Base-by-base conservation (phyloP, 92 coral and sea anemone species). In the Actinostola sp. region DNA sequence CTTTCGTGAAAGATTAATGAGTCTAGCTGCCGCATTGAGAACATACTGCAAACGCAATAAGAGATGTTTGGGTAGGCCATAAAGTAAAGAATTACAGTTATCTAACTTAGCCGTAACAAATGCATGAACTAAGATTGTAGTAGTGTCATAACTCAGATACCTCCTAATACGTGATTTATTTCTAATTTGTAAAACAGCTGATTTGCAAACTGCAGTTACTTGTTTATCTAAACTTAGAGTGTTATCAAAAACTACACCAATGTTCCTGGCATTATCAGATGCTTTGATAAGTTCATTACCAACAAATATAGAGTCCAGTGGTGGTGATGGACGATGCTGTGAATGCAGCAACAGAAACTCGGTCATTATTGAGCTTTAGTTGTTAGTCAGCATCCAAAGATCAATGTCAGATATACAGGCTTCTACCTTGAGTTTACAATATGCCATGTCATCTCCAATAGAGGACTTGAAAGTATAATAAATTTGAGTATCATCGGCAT, bases 301-400 rank as follows among this genome's bases (percentile, higher is more conserved):
- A 35, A 67, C 65, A 19, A 24, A 41, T 24, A 73, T 19, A 33
- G 53, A 73, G 10, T 33, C 57, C 45, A 75, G 20, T 9, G 20
- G 25, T 23, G 81, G 75, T 12, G 59, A 38, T 44, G 81, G 81
- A 63, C 81, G 76, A 64, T 75, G 75, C 33, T 65, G 28, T 34
- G 81, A 24, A 65, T 75, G 81, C 25, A 66, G 52, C 30, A 75
- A 41, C 36, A 75, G 64, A 2, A 75, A 31, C 60, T 73, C 61
- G 1, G 45, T 73, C 73, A 43, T 73, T 31, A 32, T 75, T 65
- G 5, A 63, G 81, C 46, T 70, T 48, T 8, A 45, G 43, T 61
- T 61, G 20, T 61, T 61, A 24, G 2, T 3, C 11, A 36, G 43
- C 76, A 52, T 70, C 76, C 51, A 70, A 23, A 26, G 66, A 1